Base-by-base conservation (phyloP, 2,113 vertebrate species). In the Psophia crepitans region DNA sequence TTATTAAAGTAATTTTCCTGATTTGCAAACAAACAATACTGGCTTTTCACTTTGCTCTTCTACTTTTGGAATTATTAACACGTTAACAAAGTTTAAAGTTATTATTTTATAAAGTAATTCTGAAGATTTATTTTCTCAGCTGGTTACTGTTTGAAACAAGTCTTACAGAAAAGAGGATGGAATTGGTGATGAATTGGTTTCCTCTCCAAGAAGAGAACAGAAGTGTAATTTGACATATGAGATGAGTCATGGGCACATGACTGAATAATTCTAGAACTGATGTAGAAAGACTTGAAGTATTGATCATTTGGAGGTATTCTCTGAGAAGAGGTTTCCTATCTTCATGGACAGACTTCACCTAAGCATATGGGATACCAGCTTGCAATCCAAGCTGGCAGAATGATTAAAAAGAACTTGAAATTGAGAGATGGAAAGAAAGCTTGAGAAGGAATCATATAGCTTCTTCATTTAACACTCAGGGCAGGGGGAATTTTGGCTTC, bases 331-430 rank as follows among this genome's bases (percentile, higher is more conserved):
- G 84, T 53, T 94, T 95, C 61, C 11, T 87, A 30, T 79, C 61
- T 94, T 91, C 70, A 76, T 3, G 54, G 85, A 70, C 51, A 89
- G 51, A 60, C 48, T 96, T 91, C 56, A 95, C 74, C 91, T 89
- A 95, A 96, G 49, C 90, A 94, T 96, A 94, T 94, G 94, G 92
- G 57, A 91, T 48, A 87, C 43, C 94, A 96, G 92, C 78, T 95
- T 95, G 90, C 64, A 70, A 82, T 82, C 51, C 65, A 94, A 54
- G 74, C 84, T 95, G 87, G 65, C 74, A 94, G 73, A 89, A 89
- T 63, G 93, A 91, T 71, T 75, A 49, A 91, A 73, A 89, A 82
- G 28, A 90, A 66, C 73, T 93, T 87, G 54, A 89, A 89, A 76
- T 7, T 84, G 43, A 79, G 60, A 93, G 48, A 68, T 85, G 81